Conservation (phyloP, 2,888 invertebrate genomes). For the Hanleya hanleyi region DNA sequence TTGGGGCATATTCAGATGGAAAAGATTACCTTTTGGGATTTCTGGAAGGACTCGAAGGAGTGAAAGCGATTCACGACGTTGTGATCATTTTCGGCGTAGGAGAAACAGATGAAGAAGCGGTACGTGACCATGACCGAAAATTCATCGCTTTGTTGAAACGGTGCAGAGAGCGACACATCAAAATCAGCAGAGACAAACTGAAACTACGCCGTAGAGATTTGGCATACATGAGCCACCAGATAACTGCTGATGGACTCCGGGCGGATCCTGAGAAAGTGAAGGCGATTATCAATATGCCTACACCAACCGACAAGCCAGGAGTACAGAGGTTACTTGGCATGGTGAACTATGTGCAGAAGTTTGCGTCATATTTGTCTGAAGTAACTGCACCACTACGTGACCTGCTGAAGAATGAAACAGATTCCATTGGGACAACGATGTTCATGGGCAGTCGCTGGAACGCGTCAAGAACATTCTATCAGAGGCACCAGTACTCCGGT, state of each 20-base stretch:
- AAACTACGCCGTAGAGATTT: constrained; percentile 22
- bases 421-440: constrained; percentile 19
- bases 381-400: constrained; percentile 21
- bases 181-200: constrained; percentile 28
- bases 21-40: constrained; percentile 41
- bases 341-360: constrained; percentile 29
- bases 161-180: constrained; percentile 24
- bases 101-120: constrained; percentile 27
- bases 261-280: constrained; percentile 30
- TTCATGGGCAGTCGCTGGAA: constrained; percentile 23
- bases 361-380: constrained; percentile 27
- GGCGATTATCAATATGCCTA: constrained; percentile 32
- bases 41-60: constrained; percentile 20
- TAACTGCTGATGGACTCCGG: constrained; percentile 25
- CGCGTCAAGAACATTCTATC: constrained; percentile 19
- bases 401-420: constrained; percentile 16
- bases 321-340: constrained; percentile 30
- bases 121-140: constrained; percentile 23
- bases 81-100: constrained; percentile 24
- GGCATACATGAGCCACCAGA: constrained; percentile 28
- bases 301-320: constrained; percentile 23
- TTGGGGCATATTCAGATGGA: constrained; percentile 42
- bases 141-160: constrained; percentile 19
- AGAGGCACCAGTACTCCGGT: constrained; percentile 26
- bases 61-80: constrained; percentile 29